A percentile compares a stretch with the other conserved stretches of the same genome.
Evolutionary conservation across 2,113 vertebrate species (phyloP).

Genomic region (Pelecanoides urinatrix): DNA sequence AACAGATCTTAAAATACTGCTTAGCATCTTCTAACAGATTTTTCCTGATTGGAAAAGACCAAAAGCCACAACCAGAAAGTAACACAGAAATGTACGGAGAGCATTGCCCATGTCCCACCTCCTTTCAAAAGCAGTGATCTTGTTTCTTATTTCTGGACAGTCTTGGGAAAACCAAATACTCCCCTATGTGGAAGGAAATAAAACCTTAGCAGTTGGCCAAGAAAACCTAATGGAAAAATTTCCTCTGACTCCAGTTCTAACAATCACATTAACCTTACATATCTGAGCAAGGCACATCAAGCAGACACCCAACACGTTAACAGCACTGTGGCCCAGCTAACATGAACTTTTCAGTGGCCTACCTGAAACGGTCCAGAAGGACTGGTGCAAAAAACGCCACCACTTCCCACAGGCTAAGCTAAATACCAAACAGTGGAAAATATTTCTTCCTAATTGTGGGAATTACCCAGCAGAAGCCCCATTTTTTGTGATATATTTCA

Average conservation of each 20-base stretch:
- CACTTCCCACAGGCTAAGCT: background rate
- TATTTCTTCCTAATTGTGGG: background rate
- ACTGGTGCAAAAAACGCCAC: background rate
- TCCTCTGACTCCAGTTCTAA: background rate
- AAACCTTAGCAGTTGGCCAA: background rate
- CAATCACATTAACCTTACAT: background rate
- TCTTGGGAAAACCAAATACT: background rate
- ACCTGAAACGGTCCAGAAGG: background rate
- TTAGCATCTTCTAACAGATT: background rate
- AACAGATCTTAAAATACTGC: background rate
- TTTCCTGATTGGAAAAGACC: background rate
- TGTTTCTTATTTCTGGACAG: background rate
- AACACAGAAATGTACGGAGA: background rate
- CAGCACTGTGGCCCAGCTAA: background rate
- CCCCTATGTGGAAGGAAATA: background rate
- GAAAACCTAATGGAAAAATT: background rate
- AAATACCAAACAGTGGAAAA: background rate
- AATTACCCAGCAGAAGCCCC: background rate
- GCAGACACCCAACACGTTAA: background rate
- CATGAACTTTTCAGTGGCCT: background rate
- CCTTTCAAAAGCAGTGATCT: background rate
- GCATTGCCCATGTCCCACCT: background rate
- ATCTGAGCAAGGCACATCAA: background rate
- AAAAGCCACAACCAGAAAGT: background rate
- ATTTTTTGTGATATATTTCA: background rate